Conservation (phyloP, 2,888 invertebrate species). For the Prenolepis imparis region DNA sequence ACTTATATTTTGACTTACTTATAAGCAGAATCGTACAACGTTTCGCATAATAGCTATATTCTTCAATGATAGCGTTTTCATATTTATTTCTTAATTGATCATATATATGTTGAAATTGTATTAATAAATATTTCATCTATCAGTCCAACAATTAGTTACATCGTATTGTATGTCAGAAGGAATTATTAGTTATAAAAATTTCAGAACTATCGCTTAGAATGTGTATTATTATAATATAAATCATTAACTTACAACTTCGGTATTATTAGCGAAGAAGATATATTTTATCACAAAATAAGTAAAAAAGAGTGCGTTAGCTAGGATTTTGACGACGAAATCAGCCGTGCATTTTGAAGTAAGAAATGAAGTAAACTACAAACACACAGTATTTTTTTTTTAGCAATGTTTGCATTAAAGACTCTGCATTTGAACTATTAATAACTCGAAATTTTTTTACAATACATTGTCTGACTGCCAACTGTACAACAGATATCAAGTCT, state of each 20-base stretch:
- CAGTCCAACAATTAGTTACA: not conserved
- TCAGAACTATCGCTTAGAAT: too few relatives aligned
- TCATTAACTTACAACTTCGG: not conserved
- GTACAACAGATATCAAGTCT: too few relatives aligned
- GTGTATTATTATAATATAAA: not conserved
- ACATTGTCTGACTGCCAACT: too few relatives aligned
- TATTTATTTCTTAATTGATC: not conserved
- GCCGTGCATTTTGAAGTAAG: not conserved
- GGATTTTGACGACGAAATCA: not conserved
- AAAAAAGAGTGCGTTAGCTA: not conserved
- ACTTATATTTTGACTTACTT: not conserved
- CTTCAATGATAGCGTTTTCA: constrained; percentile 14
- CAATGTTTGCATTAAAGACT: too few relatives aligned
- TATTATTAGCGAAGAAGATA: not conserved
- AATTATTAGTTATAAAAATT: too few relatives aligned
- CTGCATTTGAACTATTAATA: too few relatives aligned
- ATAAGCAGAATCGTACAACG: not conserved
- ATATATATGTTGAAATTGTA: not conserved
- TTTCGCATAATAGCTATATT: not conserved
- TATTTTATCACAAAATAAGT: not conserved
- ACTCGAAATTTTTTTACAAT: too few relatives aligned
- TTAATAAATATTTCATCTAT: not conserved
- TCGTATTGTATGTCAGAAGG: too few relatives aligned
- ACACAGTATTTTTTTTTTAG: not conserved
- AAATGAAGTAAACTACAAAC: not conserved